phyloP scores from a whole-genome alignment of 1,140 invertebrate genomes.

The Drosophila pseudoananassae region DNA sequence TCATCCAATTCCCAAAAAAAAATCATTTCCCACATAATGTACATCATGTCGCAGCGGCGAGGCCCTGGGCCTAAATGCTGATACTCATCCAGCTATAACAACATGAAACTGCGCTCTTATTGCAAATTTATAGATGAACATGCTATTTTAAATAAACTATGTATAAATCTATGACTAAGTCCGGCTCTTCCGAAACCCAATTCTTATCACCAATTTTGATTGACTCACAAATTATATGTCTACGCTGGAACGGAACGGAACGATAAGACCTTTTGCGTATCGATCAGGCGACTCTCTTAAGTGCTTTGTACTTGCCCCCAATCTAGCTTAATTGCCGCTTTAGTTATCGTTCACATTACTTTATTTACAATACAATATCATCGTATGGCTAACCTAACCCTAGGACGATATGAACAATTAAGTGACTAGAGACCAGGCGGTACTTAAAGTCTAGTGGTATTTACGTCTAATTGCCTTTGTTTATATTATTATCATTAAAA shows the following conservation, averaged over 20 bases:
- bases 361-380: conserved; percentile 50
- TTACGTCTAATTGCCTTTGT: conserved; percentile 33
- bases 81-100: conserved; percentile 33
- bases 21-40: conserved; percentile 5
- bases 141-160: conserved; percentile 78
- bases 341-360: conserved; percentile 34
- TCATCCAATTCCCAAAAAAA: conserved; percentile 43
- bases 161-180: conserved; percentile 72
- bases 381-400: conserved; percentile 43
- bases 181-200: background rate
- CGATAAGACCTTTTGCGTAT: conserved; percentile 51
- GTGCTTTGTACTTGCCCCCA: conserved; percentile 62
- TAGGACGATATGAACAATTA: conserved; percentile 46
- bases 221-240: conserved; percentile 25
- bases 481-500: conserved; percentile 26
- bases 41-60: conserved; percentile 14
- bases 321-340: conserved; percentile 30
- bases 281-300: conserved; percentile 64
- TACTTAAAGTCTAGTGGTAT: conserved; percentile 38
- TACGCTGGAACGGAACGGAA: conserved; percentile 7
- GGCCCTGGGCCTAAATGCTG: conserved; percentile 36
- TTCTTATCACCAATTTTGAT: conserved; percentile 39
- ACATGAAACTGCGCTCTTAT: conserved; percentile 53
- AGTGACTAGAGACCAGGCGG: conserved; percentile 49
- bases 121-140: conserved; percentile 70